Evolutionary conservation across 2,888 invertebrate genomes (phyloP).

Genomic region (Cataglyphis livida): DNA sequence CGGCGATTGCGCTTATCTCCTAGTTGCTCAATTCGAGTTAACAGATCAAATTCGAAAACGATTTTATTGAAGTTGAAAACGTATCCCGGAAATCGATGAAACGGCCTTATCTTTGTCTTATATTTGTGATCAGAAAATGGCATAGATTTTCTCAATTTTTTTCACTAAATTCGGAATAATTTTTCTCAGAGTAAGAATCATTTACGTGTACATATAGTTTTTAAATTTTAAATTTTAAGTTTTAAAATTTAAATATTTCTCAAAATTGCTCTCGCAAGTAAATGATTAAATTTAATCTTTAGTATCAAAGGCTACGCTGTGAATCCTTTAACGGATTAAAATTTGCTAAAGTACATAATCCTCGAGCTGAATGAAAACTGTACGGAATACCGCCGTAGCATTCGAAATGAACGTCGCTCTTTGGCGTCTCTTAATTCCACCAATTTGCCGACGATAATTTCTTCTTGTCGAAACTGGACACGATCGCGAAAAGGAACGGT

Average conservation of each 20-base stretch:
- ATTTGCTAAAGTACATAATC: slow-evolving; percentile 11
- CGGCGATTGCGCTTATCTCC: background rate
- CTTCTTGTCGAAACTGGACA: background rate
- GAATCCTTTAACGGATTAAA: background rate
- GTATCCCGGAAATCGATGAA: background rate
- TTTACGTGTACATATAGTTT: background rate
- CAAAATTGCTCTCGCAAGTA: background rate
- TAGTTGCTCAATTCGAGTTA: background rate
- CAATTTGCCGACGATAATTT: slow-evolving; percentile 11
- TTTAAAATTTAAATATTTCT: background rate
- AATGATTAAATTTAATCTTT: background rate
- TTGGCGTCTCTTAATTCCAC: slow-evolving; percentile 19
- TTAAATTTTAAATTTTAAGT: no score
- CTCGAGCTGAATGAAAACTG: slow-evolving; percentile 15
- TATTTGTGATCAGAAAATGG: background rate
- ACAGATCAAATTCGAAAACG: background rate
- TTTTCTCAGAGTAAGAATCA: background rate
- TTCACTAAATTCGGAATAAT: background rate
- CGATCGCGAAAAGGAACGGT: background rate
- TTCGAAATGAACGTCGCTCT: slow-evolving; percentile 6
- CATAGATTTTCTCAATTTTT: background rate
- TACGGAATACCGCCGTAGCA: background rate
- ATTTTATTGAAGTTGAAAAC: background rate
- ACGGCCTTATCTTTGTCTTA: background rate
- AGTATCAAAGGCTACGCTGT: background rate